Base-by-base conservation (phyloP, 2,888 invertebrate species). In the Troides aeacus region DNA sequence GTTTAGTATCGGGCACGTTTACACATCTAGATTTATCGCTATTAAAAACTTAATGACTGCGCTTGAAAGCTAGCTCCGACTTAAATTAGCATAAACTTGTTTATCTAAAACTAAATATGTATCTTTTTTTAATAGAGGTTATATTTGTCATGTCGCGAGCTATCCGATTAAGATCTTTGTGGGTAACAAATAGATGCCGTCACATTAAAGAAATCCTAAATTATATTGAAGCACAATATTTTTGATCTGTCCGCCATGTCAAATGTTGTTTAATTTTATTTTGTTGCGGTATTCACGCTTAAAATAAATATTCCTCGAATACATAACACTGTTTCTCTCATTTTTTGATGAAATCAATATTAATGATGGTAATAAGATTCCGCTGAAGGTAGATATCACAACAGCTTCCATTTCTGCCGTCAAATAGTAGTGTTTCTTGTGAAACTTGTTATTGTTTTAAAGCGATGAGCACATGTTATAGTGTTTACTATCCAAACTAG, bases 21-120 rank as follows among this genome's bases (percentile, higher is more conserved):
- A 84, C 78, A 76, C 79, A 78, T 79, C 78, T 79, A 86, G 83
- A 89, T 88, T 89, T 88, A 89, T 88, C 74, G 81, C 84, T 80
- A 80, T 86, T 87, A 87, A 88, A 88, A 88, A 84, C 79, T 77
- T 84, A 86, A 87, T 85, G 84, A 82, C 80, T 78, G 77, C 79
- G 79, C 80, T 72, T 79, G 77, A 70, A 70, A 74, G 76, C 79
- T 74, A 80, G 67, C 72, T 72, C 66, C 82, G 78, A 75, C 77
- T 89, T 87, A 88, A 88, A 90, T 90, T 88, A 87, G 77, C 88
- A 89, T 89, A 84, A 90, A 87, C 84, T 82, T 84, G 83, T 83
- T 81, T 83, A 85, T 82, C 82, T 79, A 81, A 70, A 60, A 83
- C 79, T 81, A 82, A 81, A 85, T 88, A 85, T 88, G 86, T 86